A percentile compares a stretch with the other conserved stretches of the same genome.
These are phyloP conservation scores for Tetragonula carbonaria DNA, from an alignment of 2,888 invertebrate species.

Conservation along the genomic window DNA sequence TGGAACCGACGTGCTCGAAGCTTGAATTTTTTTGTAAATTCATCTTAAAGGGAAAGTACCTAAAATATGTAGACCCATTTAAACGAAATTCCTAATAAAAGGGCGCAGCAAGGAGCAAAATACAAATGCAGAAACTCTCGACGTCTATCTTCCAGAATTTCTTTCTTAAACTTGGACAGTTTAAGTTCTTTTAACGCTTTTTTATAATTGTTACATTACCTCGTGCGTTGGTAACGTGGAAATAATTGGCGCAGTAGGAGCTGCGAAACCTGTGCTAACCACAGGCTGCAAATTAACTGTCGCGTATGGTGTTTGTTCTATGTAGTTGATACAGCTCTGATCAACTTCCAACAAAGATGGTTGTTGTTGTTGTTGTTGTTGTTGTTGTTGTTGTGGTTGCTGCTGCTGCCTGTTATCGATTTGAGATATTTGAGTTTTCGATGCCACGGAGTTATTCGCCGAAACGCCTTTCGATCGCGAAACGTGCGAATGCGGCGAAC, in stretches of 20 bases:
- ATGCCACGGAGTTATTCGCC: constrained; percentile 59
- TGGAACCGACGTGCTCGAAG: no score
- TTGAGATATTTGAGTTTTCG: constrained; percentile 71
- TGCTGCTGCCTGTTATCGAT: constrained; percentile 64
- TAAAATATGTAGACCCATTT: no score
- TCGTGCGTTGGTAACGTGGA: constrained; percentile 76
- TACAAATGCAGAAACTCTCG: no score
- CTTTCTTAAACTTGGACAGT: no score
- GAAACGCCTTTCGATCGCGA: constrained; percentile 64
- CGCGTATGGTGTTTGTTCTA: constrained; percentile 84
- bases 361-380: constrained; percentile 52
- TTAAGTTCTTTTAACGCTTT: no score
- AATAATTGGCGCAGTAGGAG: constrained; percentile 81
- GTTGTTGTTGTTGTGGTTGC: constrained; percentile 61
- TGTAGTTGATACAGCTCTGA: constrained; percentile 71
- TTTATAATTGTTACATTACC: constrained; percentile 41
- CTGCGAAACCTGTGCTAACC: constrained; percentile 84
- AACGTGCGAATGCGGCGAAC: constrained; percentile 83
- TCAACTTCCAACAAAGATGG: constrained; percentile 76
- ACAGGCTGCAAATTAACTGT: constrained; percentile 87
- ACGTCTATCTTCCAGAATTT: no score
- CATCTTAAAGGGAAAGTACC: no score
- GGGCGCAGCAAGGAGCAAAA: no score
- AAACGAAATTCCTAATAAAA: no score
- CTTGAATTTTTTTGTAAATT: no score